Base-by-base conservation (phyloP, 1,140 invertebrate species). In the Mesaphorura yosii region DNA sequence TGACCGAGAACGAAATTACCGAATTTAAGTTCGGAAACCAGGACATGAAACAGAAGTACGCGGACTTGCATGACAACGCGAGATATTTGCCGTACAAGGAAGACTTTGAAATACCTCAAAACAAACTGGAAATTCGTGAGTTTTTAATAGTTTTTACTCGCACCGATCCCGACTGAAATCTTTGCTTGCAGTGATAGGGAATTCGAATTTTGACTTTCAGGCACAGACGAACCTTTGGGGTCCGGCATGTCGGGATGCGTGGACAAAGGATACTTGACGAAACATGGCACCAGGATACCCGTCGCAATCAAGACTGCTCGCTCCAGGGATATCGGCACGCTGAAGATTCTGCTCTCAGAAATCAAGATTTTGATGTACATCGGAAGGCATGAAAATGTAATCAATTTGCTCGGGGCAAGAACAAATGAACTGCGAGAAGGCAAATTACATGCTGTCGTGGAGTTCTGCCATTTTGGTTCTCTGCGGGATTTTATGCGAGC, bases 401-500 rank as follows among this genome's bases (percentile, higher is more conserved):
- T 51, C 20, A 6, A 3, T 2, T 25, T 51, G 3, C 14, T 51
- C 5, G 50, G 50, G 34, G 50, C 50, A 10, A 42, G 42, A n/a
- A 51, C 50, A 7, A 41, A 38, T 14, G 39, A 51, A 19, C 20
- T 51, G 3, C 17, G 40, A 4, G 31, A 42, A 53, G 51, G 55
- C 7, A 31, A 53, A 23, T 26, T 50, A 56, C 48, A 22, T 26
- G 61, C 58, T 28, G 52, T 64, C 19, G 55, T 58, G 17, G 53
- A 52, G 26, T 51, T 51, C 19, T 40, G 41, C 41, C 3, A 29
- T 19, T 19, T 47, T 29, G 34, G 54, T 29, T 51, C 45, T 51
- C 19, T 51, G 3, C 41, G 31, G 20, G 37, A n/a, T 37, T 55
- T 50, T n/a, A 19, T 50, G 22, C 25, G 48, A 14, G 39, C 26